A percentile compares a stretch with the other conserved stretches of the same genome.
Conservation (phyloP, 2,113 vertebrate genomes). For the Nymphicus hollandicus region DNA sequence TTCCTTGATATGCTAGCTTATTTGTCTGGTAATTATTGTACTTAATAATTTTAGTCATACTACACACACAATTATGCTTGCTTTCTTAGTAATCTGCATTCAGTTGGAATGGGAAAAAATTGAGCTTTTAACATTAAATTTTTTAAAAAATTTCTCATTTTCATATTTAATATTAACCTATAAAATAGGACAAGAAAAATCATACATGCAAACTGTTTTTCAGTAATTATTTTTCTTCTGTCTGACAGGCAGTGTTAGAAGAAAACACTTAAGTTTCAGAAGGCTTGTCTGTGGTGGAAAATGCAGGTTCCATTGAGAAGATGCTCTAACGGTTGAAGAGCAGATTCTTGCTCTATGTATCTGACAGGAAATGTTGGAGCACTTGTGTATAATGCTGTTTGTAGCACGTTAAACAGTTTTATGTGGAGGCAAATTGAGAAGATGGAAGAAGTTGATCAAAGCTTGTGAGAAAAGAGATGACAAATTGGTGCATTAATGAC, state of each 20-base stretch:
- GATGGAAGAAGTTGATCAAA: neutral
- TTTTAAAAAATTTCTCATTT: neutral
- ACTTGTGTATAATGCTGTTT: neutral
- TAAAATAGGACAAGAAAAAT: neutral
- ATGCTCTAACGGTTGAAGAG: neutral
- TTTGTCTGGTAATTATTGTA: neutral
- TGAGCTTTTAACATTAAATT: neutral
- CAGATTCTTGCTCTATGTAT: neutral
- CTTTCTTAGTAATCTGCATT: neutral
- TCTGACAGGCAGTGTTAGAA: conserved; percentile 43
- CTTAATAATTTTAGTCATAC: neutral
- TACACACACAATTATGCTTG: neutral
- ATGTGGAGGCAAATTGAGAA: neutral
- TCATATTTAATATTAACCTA: neutral
- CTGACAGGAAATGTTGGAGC: neutral
- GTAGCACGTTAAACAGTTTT: neutral
- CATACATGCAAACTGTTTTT: neutral
- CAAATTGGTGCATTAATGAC: neutral
- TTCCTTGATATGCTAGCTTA: neutral
- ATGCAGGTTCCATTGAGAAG: neutral
- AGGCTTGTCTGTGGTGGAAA: neutral
- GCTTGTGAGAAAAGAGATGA: neutral
- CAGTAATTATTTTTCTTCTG: neutral
- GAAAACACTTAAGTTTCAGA: neutral
- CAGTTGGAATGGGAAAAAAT: neutral